Base-by-base conservation (phyloP, 2,113 vertebrate species). In the Brachypteracias leptosomus region DNA sequence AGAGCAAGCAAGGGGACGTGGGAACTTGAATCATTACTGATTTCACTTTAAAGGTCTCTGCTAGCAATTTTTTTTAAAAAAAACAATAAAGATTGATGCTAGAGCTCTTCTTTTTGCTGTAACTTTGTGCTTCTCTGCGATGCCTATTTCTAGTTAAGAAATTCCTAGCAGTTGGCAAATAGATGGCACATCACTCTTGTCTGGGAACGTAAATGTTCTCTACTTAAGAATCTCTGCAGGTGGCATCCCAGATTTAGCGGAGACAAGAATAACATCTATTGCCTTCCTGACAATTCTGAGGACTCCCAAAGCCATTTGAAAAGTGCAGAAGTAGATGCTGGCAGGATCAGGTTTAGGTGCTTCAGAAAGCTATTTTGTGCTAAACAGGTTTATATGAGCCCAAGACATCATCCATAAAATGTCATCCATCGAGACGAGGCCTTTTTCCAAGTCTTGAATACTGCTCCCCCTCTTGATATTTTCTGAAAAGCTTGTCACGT, bases 131-230 rank as follows among this genome's bases (percentile, higher is more conserved):
- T 96, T 81, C 65, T 92, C 85, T 85, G 73, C 61, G 78, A 61
- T 65, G 20, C 54, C 52, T 94, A 54, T 92, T 96, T 96, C 92
- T 90, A 85, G 68, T 94, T 92, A 84, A 84, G 61, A 93, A 81
- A 90, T 88, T 77, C 55, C 68, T 90, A 90, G 61, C 90, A 92
- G 89, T 75, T 96, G 92, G 80, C 61, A 96, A 93, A 93, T 96
- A 94, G 82, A 82, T 84, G 79, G 85, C 83, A 95, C 52, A 81
- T 75, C 63, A 55, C 65, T 90, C 93, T 71, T 86, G 68, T 77
- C 85, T 88, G 88, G 61, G 67, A 92, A 35, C 33, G 71, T 66
- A 95, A 89, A 88, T 80, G 68, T 90, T 94, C 95, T 94, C 85
- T 92, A 62, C 85, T 81, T 80, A 71, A 88, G 57, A 91, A 75